These are phyloP conservation scores for Lampris incognitus DNA, from an alignment of 2,113 vertebrate species.

Conservation along the genomic window DNA sequence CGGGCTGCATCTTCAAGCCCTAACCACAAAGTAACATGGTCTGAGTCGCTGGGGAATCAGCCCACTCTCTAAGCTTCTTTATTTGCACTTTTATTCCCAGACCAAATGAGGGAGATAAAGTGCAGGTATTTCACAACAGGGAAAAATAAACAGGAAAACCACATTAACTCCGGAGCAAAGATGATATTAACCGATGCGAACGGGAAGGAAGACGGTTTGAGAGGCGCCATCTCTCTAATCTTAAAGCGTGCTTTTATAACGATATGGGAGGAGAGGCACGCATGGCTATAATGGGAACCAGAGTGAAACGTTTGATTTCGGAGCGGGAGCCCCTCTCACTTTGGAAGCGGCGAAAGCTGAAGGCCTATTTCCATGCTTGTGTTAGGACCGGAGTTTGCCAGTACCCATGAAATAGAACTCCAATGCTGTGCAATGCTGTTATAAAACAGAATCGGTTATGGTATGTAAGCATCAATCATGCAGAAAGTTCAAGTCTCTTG, in stretches of 20 bases:
- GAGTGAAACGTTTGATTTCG: conserved; percentile 58
- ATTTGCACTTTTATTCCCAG: conserved; percentile 38
- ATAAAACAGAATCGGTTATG: conserved; percentile 64
- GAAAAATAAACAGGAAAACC: conserved; percentile 10
- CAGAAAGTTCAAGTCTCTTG: conserved; percentile 65
- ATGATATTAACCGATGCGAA: conserved; percentile 20
- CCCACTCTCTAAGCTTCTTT: conserved; percentile 40
- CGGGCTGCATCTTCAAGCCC: conserved; percentile 50
- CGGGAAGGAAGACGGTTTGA: conserved; percentile 35
- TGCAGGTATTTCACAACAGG: conserved; percentile 60
- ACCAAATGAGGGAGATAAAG: conserved; percentile 43
- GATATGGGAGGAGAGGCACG: conserved; percentile 49
- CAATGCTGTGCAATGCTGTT: conserved; percentile 47
- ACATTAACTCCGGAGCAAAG: conserved; percentile 48
- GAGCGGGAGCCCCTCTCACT: conserved; percentile 49
- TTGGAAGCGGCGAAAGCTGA: conserved; percentile 48
- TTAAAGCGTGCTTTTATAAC: conserved; percentile 39
- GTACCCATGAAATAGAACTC: conserved; percentile 70
- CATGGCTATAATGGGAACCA: conserved; percentile 64
- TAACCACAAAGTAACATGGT: conserved; percentile 42
- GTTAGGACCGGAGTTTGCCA: conserved; percentile 56
- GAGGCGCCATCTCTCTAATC: conserved; percentile 50
- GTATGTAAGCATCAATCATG: conserved; percentile 68
- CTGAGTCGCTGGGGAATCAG: conserved; percentile 38
- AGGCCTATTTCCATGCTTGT: conserved; percentile 58